A percentile compares a stretch with the other conserved stretches of the same genome.
phyloP scores from a whole-genome alignment of 2,797 vertebrate genomes.

The Lagorchestes hirsutus region DNA sequence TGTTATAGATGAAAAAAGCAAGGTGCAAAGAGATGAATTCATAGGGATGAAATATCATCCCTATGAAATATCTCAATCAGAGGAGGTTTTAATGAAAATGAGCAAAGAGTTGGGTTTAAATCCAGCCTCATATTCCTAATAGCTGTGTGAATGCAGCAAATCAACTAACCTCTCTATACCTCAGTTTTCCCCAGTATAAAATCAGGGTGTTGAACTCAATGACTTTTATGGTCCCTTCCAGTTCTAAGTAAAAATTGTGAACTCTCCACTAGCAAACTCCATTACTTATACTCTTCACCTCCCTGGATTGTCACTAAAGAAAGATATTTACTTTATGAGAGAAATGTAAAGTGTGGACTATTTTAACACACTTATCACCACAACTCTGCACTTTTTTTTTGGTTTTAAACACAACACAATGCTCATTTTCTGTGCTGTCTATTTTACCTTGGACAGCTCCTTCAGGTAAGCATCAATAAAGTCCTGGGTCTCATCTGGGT shows the following conservation, averaged over 20 bases:
- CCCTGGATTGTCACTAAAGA: neutral
- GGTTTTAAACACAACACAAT: neutral
- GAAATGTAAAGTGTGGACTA: neutral
- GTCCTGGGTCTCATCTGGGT: constrained; percentile 83
- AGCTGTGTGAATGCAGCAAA: neutral
- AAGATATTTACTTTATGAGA: neutral
- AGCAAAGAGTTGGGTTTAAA: neutral
- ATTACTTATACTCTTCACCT: neutral
- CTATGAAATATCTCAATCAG: neutral
- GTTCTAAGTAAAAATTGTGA: neutral
- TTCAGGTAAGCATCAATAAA: constrained; percentile 90
- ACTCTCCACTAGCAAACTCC: neutral
- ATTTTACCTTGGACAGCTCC: constrained; percentile 87
- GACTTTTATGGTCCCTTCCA: neutral
- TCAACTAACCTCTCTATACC: neutral
- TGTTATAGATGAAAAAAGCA: neutral
- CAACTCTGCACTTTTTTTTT: neutral
- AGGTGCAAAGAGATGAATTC: neutral
- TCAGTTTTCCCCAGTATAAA: neutral
- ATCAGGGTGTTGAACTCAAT: neutral
- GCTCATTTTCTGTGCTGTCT: fast-evolving
- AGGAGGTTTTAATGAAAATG: neutral
- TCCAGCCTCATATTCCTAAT: neutral
- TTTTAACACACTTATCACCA: neutral
- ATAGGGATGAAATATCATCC: neutral